Percentiles rank a stretch among this genome's conserved stretches.
Evolutionary conservation across 2,888 invertebrate genomes (phyloP).

Genomic region (Drosophila formosana): DNA sequence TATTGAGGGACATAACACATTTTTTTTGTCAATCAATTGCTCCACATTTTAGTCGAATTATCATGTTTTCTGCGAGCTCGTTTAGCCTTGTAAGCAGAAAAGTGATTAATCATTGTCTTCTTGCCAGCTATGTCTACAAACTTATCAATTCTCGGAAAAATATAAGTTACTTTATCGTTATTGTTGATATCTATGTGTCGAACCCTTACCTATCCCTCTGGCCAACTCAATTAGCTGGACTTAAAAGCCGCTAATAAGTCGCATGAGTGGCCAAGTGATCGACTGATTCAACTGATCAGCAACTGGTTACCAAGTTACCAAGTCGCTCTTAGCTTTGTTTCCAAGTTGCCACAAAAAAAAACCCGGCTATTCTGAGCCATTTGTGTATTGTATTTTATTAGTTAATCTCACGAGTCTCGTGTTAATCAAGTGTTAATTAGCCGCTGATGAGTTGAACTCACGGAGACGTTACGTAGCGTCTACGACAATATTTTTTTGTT

Average conservation of each 20-base stretch:
- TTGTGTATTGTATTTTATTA: not conserved
- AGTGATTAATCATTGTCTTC: conserved; percentile 30
- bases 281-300: not conserved
- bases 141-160: conserved; percentile 39
- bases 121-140: conserved; percentile 6
- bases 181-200: not conserved
- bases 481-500: conserved; percentile 56
- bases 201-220: conserved; percentile 56
- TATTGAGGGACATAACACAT: not conserved
- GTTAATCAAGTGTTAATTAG: conserved; percentile 69
- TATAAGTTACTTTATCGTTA: conserved; percentile 15
- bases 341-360: not conserved
- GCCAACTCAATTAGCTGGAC: conserved; percentile 24
- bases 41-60: not conserved
- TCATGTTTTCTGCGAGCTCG: not conserved
- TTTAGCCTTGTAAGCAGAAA: not conserved
- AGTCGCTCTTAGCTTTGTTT: conserved; percentile 8
- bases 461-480: conserved; percentile 57
- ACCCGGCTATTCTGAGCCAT: not conserved
- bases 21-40: too few species aligned
- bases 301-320: conserved; percentile 14
- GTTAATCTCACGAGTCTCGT: conserved; percentile 32
- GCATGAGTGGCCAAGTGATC: not conserved
- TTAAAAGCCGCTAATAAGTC: conserved; percentile 15
- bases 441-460: conserved; percentile 54